A percentile compares a stretch with the other conserved stretches of the same genome.
These are phyloP conservation scores for Ophioderma brevispina DNA, from an alignment of 35 echinoderm and acorn worm species.

Conservation along the genomic window DNA sequence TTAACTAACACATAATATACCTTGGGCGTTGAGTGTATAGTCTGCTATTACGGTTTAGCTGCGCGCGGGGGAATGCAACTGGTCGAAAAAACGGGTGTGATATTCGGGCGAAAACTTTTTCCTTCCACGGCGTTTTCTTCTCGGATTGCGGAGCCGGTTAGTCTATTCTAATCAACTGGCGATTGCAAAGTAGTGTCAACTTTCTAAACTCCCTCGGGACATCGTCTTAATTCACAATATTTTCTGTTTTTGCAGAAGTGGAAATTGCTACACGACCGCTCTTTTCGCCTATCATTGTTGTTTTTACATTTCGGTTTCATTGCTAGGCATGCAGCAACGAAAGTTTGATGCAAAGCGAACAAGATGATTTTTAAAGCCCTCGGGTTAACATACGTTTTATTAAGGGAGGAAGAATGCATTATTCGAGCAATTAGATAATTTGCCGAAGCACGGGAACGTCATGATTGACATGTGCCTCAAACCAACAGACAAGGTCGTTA, in stretches of 20 bases:
- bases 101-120: no score
- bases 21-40: no score
- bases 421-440: conserved; percentile 3
- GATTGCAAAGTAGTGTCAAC: not conserved
- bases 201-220: not conserved
- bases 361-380: not conserved
- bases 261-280: not conserved
- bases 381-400: not conserved
- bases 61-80: no score
- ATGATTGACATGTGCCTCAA: not conserved
- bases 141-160: no score
- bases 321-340: not conserved
- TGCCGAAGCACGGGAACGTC: not conserved
- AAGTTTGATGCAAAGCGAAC: not conserved
- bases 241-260: conserved; percentile 1
- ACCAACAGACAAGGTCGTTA: no score
- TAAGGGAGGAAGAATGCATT: not conserved
- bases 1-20: no score
- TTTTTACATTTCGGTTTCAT: not conserved
- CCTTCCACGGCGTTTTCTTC: no score
- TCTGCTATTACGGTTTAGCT: no score
- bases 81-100: no score
- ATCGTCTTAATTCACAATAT: not conserved
- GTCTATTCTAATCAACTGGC: not conserved
- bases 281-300: not conserved